Base-by-base conservation (phyloP, 2,888 invertebrate species). In the Mythimna lalbum region DNA sequence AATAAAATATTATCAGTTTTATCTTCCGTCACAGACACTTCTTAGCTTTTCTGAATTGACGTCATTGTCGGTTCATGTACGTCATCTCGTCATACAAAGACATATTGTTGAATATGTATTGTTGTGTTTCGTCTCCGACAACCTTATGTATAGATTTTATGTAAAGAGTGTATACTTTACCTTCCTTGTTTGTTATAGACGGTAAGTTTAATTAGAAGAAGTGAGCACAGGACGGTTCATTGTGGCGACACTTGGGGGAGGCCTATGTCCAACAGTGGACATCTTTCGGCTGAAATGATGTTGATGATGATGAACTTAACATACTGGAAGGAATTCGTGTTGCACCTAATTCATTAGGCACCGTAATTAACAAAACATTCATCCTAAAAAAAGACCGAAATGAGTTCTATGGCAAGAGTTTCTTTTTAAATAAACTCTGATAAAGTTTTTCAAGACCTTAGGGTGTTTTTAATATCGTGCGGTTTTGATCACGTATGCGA, bases 51-150 rank as follows among this genome's bases (percentile, higher is more conserved):
- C 49, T 36, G 33, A 14, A 63, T 77, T 78, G 69, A 77, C 76
- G 77, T 77, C 75, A 80, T 61, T 49, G 47, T 9, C 63, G 50
- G 27, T 39, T 56, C n/a, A 63, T 76, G 52, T 76, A 76, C 70
- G 69, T 76, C 69, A 76, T 68, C 43, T 53, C 14, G 53, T 68
- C 55, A 47, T 56, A 72, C 9, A 65, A 33, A 56, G 23, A 33
- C 12, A 39, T 39, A 55, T 33, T 76, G 39, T 55, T 69, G 27
- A 76, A n/a, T n/a, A 27, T 12, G 9, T 49, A 47, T 3, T 69
- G 50, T 62, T 33, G 23, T 67, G 63, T 74, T 36, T 56, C 36
- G 36, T 23, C 14, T 47, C 27, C 36, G n/a, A 49, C 17, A n/a
- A 62, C 5, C 33, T 56, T 39, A 47, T 47, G 36, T 66, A 23